A percentile compares a stretch with the other conserved stretches of the same genome.
These are phyloP conservation scores for Stegastes partitus DNA, from an alignment of 2,113 vertebrate genomes.

Conservation along the genomic window DNA sequence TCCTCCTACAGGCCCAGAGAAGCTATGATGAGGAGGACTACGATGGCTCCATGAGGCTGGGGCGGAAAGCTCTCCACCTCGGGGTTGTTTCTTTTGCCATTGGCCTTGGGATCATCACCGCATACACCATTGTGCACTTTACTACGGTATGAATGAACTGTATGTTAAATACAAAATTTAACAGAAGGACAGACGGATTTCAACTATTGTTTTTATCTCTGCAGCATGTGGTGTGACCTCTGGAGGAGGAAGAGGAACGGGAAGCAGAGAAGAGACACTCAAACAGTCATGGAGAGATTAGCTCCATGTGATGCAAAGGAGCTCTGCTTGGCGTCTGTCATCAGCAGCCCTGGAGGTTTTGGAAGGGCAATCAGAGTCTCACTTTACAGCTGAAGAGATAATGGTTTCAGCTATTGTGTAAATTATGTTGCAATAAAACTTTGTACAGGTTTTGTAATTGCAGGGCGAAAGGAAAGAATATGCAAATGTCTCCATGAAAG, in stretches of 20 bases:
- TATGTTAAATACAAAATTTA: not conserved
- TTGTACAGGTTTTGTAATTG: not conserved
- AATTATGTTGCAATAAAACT: not conserved
- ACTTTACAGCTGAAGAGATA: not conserved
- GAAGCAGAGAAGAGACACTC: conserved; percentile 7
- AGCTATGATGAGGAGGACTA: conserved; percentile 90
- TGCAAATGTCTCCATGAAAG: not conserved
- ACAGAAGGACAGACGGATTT: not conserved
- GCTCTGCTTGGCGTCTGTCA: conserved; percentile 18
- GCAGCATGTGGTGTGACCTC: conserved; percentile 48
- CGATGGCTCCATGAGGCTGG: conserved; percentile 87
- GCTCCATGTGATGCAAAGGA: conserved; percentile 4
- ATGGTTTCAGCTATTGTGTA: not conserved
- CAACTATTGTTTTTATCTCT: not conserved
- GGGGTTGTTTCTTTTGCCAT: conserved; percentile 88
- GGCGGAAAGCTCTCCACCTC: conserved; percentile 89
- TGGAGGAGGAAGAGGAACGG: conserved; percentile 5
- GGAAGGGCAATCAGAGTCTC: conserved; percentile 8
- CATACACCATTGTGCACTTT: conserved; percentile 87
- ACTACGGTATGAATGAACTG: conserved; percentile 82
- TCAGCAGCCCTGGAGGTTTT: conserved; percentile 20
- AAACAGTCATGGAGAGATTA: conserved; percentile 7
- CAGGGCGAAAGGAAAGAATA: not conserved
- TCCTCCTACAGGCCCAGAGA: conserved; percentile 87
- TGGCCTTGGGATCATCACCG: conserved; percentile 86